Evolutionary conservation across 2,113 vertebrate genomes (phyloP).

Genomic region (Xiphophorus couchianus): DNA sequence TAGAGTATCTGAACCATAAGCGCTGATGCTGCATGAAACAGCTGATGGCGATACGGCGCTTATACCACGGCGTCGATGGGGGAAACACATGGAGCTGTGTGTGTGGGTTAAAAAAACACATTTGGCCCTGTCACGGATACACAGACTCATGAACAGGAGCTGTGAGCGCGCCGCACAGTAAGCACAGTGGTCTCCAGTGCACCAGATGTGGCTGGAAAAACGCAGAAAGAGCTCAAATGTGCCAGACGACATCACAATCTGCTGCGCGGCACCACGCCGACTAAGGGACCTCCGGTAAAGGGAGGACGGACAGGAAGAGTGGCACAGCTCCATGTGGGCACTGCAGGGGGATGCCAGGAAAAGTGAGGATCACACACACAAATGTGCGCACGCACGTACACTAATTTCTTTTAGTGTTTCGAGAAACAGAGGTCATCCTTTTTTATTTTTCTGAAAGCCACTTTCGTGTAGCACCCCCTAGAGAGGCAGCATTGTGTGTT

Average conservation of each 20-base stretch:
- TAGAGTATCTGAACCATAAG: slow-evolving; percentile 22
- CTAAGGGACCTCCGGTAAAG: slow-evolving; percentile 11
- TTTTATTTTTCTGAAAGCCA: too few species aligned
- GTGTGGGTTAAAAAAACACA: slow-evolving; percentile 25
- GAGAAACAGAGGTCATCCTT: neutral
- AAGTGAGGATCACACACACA: slow-evolving; percentile 33
- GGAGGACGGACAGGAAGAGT: slow-evolving; percentile 28
- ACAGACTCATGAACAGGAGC: slow-evolving; percentile 16
- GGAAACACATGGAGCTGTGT: slow-evolving; percentile 12
- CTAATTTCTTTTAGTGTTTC: neutral
- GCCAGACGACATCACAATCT: slow-evolving; percentile 56
- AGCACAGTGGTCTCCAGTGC: slow-evolving; percentile 27
- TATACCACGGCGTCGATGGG: slow-evolving; percentile 3
- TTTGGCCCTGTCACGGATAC: slow-evolving; percentile 32
- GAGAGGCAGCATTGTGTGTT: neutral
- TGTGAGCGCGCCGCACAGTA: slow-evolving; percentile 8
- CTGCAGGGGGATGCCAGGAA: slow-evolving; percentile 47
- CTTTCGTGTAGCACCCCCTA: neutral
- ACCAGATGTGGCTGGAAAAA: slow-evolving; percentile 29
- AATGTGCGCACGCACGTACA: neutral
- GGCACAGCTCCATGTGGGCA: slow-evolving; percentile 45
- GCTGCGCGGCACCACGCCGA: neutral
- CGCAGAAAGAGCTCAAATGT: slow-evolving; percentile 53
- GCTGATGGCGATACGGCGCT: slow-evolving; percentile 2
- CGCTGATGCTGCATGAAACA: slow-evolving; percentile 18